Evolutionary conservation across 2,888 invertebrate genomes (phyloP).

Genomic region (Caenorhabditis parvicauda): DNA sequence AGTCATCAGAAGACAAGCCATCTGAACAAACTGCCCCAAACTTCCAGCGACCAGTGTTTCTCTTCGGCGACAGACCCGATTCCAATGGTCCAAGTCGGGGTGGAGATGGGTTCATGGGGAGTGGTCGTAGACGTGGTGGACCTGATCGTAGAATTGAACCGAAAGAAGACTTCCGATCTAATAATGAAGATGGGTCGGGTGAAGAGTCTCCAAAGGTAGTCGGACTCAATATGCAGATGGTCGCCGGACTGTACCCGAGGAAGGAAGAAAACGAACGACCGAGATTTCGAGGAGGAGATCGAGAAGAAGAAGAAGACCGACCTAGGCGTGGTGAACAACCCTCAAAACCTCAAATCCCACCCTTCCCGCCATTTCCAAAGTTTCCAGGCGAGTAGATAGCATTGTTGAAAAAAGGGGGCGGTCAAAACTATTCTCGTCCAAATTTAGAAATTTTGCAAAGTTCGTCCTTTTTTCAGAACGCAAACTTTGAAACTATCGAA

Average conservation of each 20-base stretch:
- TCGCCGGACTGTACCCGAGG: constrained; percentile 35
- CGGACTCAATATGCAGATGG: constrained; percentile 46
- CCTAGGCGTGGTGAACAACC: constrained; percentile 15
- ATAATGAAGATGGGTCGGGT: not conserved
- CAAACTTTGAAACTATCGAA: too few species aligned
- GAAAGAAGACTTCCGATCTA: not conserved
- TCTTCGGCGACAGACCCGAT: constrained; percentile 10
- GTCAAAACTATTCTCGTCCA: too few species aligned
- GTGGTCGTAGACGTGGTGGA: constrained; percentile 8
- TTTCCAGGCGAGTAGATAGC: constrained; percentile 25
- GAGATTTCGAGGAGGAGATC: constrained; percentile 21
- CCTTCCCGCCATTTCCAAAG: constrained; percentile 29
- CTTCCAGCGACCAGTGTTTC: constrained; percentile 4
- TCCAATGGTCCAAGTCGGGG: constrained; percentile 19
- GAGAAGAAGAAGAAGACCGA: not conserved
- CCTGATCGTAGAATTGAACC: too few species aligned
- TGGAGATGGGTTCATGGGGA: constrained; percentile 26
- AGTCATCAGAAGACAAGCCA: not conserved
- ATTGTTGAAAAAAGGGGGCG: not conserved
- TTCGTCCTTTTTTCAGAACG: too few species aligned
- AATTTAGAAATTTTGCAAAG: not conserved
- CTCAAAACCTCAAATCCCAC: constrained; percentile 27
- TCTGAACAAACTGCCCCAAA: too few species aligned
- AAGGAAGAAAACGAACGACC: too few species aligned
- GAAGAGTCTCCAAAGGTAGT: constrained; percentile 32